Base-by-base conservation (phyloP, 2,888 invertebrate genomes). In the Pilophorus perplexus region DNA sequence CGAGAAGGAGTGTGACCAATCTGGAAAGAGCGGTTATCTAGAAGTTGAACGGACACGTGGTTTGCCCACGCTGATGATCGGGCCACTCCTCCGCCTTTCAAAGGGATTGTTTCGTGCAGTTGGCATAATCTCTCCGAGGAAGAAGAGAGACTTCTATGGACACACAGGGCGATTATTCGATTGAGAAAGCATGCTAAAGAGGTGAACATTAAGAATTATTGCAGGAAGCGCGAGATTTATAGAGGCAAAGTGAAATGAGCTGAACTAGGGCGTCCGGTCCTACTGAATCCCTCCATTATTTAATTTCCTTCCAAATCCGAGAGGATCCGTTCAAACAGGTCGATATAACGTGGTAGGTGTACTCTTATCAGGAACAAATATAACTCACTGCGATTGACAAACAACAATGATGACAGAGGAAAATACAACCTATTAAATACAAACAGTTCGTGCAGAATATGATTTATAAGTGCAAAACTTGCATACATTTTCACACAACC, bases 201-300 rank as follows among this genome's bases (percentile, higher is more conserved):
- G 52, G 52, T 52, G 28, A 52, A 52, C 52, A 52, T 52, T 28
- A 59, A 59, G 59, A 59, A 42, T 42, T 59, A 59, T 59, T 42
- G 59, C 59, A 59, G 59, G 59, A 59, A 59, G 42, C 40, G 40
- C 40, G 42, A 59, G 59, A 59, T 59, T 59, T 59, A 59, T 59
- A 33, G 20, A 27, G 38, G 38, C 59, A 59, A 59, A 40, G 59
- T 59, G 59, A 59, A 59, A 59, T 59, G 59, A 59, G 59, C 59
- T 59, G 59, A 59, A 59, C 59, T 40, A 42, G 40, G 22, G 40
- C 59, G 59, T 59, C 59, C 59, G 59, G 59, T 59, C 40, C 28
- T 42, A 23, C 40, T 59, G 59, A 42, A 59, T 59, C 59, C 55
- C 2, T 59, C 59, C 42, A 59, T 59, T 59, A 59, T 59, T 59